phyloP scores from a whole-genome alignment of 1,140 invertebrate species.

The Nasonia giraulti region DNA sequence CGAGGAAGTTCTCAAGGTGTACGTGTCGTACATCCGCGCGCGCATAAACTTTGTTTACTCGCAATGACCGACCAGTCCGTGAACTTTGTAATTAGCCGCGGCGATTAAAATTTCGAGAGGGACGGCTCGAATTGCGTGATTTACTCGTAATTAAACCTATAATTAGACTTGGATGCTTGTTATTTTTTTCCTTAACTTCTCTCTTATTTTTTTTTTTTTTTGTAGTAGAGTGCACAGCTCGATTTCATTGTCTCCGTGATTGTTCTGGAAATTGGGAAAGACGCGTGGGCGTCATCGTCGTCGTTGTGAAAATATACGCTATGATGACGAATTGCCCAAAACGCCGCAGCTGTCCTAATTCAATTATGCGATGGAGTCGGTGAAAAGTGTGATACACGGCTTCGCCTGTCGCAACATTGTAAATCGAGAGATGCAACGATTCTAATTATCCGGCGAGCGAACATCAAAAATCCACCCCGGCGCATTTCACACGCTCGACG shows the following conservation, averaged over 20 bases:
- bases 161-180: conserved; percentile 1
- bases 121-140: not conserved
- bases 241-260: not conserved
- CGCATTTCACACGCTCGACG: not conserved
- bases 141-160: conserved; percentile 3
- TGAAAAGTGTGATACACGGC: not conserved
- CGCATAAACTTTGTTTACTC: not conserved
- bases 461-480: not conserved
- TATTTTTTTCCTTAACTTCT: not conserved
- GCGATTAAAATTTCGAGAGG: conserved; percentile 14
- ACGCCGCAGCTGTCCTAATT: too few relatives aligned
- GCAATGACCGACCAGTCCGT: not conserved
- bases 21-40: conserved; percentile 8
- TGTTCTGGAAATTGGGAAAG: not conserved
- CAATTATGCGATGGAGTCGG: too few relatives aligned
- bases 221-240: not conserved
- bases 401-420: too few relatives aligned
- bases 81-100: conserved; percentile 20
- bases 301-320: too few relatives aligned
- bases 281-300: too few relatives aligned
- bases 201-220: not conserved
- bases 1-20: conserved; percentile 3
- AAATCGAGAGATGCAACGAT: not conserved
- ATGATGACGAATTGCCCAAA: too few relatives aligned
- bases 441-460: not conserved